Conservation (phyloP, 1,140 invertebrate species). For the Matsumurasca onukii region DNA sequence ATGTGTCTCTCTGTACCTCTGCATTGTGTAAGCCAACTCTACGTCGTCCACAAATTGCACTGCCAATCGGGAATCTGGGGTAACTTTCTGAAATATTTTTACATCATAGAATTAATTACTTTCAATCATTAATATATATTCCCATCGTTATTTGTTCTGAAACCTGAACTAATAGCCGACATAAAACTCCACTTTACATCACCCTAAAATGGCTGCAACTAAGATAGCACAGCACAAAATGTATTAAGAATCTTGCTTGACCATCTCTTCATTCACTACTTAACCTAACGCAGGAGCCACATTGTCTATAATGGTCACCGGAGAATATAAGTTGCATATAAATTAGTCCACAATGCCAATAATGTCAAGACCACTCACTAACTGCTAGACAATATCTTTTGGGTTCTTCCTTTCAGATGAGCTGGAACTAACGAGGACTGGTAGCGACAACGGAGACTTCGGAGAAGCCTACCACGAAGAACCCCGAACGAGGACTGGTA, state of each 20-base stretch:
- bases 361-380: no score
- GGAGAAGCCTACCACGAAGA: no score
- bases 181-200: background rate
- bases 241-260: background rate
- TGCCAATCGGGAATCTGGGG: conserved; percentile 83
- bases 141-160: background rate
- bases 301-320: no score
- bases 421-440: no score
- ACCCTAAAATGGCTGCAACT: background rate
- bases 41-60: conserved; percentile 92
- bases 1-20: conserved; percentile 94
- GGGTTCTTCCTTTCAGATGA: no score
- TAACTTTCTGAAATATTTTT: conserved; percentile 78
- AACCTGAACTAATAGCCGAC: background rate
- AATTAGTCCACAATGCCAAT: no score
- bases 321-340: no score
- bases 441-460: no score
- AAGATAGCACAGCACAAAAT: background rate
- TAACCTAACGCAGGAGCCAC: no score
- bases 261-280: background rate
- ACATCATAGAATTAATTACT: conserved; percentile 33
- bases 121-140: background rate
- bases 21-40: conserved; percentile 94
- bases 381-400: no score
- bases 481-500: no score